A percentile compares a stretch with the other conserved stretches of the same genome.
phyloP scores from a whole-genome alignment of 2,113 vertebrate genomes.

The Xenus cinereus region DNA sequence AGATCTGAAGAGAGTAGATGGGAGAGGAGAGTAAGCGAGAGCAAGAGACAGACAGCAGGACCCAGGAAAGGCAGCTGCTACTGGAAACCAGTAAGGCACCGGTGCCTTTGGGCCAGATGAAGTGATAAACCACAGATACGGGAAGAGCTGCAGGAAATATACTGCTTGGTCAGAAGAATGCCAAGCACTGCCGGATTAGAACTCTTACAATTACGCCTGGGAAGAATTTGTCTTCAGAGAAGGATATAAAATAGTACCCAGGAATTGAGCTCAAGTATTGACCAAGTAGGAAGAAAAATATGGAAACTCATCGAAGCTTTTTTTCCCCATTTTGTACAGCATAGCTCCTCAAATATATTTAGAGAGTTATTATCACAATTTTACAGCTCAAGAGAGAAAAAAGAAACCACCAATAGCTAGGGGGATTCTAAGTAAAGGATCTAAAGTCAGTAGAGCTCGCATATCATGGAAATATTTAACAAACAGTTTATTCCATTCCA shows the following conservation, averaged over 20 bases:
- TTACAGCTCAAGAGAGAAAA: neutral
- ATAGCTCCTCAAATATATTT: neutral
- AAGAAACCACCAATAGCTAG: neutral
- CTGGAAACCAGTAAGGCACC: neutral
- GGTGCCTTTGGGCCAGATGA: neutral
- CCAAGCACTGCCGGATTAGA: neutral
- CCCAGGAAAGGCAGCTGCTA: neutral
- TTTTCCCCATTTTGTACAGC: neutral
- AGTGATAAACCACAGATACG: neutral
- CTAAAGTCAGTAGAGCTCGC: too few relatives aligned
- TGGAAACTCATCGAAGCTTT: neutral
- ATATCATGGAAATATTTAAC: neutral
- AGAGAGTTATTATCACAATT: rapidly evolving
- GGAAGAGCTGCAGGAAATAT: neutral
- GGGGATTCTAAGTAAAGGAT: neutral
- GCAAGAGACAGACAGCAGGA: neutral
- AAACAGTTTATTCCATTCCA: neutral
- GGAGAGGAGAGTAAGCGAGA: neutral
- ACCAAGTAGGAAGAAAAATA: neutral
- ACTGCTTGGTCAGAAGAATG: neutral
- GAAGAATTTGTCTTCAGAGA: neutral
- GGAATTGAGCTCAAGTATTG: neutral
- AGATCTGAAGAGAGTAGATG: neutral
- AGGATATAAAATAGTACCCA: neutral
- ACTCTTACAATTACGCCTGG: neutral